Base-by-base conservation (phyloP, 2,113 vertebrate species). In the Danionella cerebrum region DNA sequence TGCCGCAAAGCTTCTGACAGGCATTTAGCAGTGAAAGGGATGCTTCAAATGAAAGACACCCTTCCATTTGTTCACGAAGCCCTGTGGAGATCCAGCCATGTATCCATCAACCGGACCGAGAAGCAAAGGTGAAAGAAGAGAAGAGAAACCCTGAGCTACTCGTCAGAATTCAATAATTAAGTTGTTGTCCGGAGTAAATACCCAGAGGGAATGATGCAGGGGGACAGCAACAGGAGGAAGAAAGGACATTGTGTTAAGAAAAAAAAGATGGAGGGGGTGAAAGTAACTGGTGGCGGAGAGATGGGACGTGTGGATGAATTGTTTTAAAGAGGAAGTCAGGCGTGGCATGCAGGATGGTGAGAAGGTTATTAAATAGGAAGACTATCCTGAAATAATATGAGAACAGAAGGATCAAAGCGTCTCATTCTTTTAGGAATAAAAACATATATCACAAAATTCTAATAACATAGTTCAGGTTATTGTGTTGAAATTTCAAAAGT, bases 141-240 rank as follows among this genome's bases (percentile, higher is more conserved):
- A 57, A 51, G 70, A 38, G 31, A 45, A 36, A 38, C 29, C 67
- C 70, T 63, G 45, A 50, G 9, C 22, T 8, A 50, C 64, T 65
- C 67, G 65, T 50, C 50, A 54, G 33, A 67, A 67, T 65, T 57
- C 71, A 72, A 72, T 79, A 67, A 76, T 72, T 27, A 72, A 67
- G 63, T 21, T 57, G 62, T 63, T 67, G 62, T 55, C 68, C 50
- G 65, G n/a, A 12, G 29, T 62, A 24, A 29, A 52, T 64, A 24
- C 27, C 69, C 52, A 14, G 11, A 24, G n/a, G 65, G 41, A 22
- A 38, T n/a, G n/a, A n/a, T n/a, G n/a, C n/a, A n/a, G n/a, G n/a
- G n/a, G n/a, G n/a, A 72, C 50, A 45, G 54, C 21, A 66, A 69
- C 53, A 47, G 9, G 47, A 14, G 48, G 27, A 63, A 9, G 16